Conservation (phyloP, 2,113 vertebrate genomes). For the Monarcha castaneiventris region DNA sequence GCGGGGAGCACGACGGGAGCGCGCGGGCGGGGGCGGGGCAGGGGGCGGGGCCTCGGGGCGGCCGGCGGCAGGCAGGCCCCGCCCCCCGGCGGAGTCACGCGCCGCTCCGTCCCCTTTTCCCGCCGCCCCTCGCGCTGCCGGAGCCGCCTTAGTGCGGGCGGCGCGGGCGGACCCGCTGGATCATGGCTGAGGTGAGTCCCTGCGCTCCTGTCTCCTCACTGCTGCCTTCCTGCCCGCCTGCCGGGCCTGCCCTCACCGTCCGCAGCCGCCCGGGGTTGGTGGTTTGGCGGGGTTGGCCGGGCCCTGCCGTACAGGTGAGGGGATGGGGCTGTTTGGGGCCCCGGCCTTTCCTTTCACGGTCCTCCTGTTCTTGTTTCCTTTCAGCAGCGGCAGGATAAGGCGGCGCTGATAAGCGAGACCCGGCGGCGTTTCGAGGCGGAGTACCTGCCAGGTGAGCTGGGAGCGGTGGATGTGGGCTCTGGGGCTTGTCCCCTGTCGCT, state of each 20-base stretch:
- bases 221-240: rapidly evolving
- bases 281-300: rapidly evolving
- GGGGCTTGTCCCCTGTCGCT: background rate
- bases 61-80: too few species aligned
- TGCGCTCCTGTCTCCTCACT: rapidly evolving
- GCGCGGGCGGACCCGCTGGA: background rate
- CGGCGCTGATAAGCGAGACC: constrained; percentile 81
- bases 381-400: constrained; percentile 68
- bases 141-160: background rate
- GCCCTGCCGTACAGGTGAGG: background rate
- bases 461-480: rapidly evolving
- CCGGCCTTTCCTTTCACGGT: background rate
- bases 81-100: background rate
- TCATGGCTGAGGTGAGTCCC: constrained; percentile 72
- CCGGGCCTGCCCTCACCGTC: rapidly evolving
- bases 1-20: background rate
- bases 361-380: background rate
- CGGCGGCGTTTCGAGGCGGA: constrained; percentile 87
- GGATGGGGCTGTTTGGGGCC: background rate
- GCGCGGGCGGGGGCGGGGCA: background rate
- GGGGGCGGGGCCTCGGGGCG: too few species aligned
- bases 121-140: background rate
- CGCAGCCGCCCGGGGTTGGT: background rate
- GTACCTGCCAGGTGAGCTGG: constrained; percentile 80
- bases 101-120: background rate